Percentiles rank a stretch among this genome's conserved stretches.
Conservation (phyloP, 2,888 invertebrate genomes). For the Coelopa pilipes region DNA sequence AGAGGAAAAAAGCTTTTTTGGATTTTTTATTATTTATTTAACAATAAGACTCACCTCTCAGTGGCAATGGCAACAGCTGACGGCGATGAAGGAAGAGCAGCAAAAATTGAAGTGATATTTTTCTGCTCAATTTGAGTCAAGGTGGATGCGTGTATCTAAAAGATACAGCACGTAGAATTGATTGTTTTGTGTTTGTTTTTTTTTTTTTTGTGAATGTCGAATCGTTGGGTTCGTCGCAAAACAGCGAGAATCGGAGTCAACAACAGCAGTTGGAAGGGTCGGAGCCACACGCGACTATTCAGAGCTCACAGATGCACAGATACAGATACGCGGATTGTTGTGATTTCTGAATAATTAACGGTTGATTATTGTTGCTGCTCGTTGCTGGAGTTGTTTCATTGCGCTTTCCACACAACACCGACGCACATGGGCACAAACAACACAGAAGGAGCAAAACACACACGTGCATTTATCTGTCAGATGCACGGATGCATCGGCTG, state of each 20-base stretch:
- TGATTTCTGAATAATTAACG: slow-evolving; percentile 38
- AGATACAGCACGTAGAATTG: background rate
- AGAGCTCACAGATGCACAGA: background rate
- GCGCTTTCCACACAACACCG: background rate
- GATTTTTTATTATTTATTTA: too few species aligned
- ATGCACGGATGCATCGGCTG: slow-evolving; percentile 1
- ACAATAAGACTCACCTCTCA: too few species aligned
- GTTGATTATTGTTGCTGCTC: slow-evolving; percentile 18
- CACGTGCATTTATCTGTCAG: slow-evolving; percentile 5
- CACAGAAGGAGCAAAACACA: background rate
- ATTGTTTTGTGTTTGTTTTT: background rate
- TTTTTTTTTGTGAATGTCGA: background rate
- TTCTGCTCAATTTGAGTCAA: background rate
- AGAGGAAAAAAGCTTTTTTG: too few species aligned
- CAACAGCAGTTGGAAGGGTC: background rate
- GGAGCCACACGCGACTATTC: slow-evolving; percentile 23
- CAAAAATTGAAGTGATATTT: background rate
- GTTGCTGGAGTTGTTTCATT: slow-evolving; percentile 3
- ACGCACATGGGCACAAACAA: background rate
- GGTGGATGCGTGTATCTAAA: background rate
- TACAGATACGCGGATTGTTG: slow-evolving; percentile 16
- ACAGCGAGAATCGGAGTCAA: background rate
- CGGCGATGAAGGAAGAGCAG: too few species aligned
- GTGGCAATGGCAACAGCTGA: too few species aligned
- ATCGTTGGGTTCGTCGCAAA: background rate